A percentile compares a stretch with the other conserved stretches of the same genome.
Evolutionary conservation across 2,113 vertebrate species (phyloP).

Genomic region (Hippocampus comes): DNA sequence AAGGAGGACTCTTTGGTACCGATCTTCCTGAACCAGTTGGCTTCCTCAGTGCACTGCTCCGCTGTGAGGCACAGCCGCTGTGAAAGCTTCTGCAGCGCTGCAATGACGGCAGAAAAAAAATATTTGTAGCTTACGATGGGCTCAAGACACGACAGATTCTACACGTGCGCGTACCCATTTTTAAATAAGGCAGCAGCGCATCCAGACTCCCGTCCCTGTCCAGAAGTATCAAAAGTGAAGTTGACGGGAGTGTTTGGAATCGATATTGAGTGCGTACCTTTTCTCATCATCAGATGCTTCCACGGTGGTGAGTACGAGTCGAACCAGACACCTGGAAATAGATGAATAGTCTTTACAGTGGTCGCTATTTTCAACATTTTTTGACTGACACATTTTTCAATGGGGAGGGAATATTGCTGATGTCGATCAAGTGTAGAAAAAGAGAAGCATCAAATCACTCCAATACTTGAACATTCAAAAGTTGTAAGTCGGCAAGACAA

Average conservation of each 20-base stretch:
- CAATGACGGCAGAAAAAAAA: conserved; percentile 30
- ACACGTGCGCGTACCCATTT: conserved; percentile 72
- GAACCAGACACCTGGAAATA: conserved; percentile 81
- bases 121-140: neutral
- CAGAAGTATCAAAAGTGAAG: neutral
- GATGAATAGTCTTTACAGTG: conserved; percentile 49
- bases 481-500: neutral
- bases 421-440: too few species aligned
- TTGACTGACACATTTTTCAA: conserved; percentile 55
- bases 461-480: too few species aligned
- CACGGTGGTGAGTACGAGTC: conserved; percentile 71
- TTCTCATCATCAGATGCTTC: conserved; percentile 62
- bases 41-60: conserved; percentile 70
- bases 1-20: conserved; percentile 67
- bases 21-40: conserved; percentile 89
- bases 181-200: conserved; percentile 75
- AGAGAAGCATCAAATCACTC: too few species aligned
- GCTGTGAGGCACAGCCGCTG: conserved; percentile 37
- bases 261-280: conserved; percentile 56
- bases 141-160: neutral
- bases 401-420: too few species aligned
- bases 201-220: conserved; percentile 70
- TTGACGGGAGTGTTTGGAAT: neutral
- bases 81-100: conserved; percentile 71
- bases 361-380: conserved; percentile 65